phyloP scores from a whole-genome alignment of 35 echinoderm and acorn worm species.

The Heliocidaris tuberculata region DNA sequence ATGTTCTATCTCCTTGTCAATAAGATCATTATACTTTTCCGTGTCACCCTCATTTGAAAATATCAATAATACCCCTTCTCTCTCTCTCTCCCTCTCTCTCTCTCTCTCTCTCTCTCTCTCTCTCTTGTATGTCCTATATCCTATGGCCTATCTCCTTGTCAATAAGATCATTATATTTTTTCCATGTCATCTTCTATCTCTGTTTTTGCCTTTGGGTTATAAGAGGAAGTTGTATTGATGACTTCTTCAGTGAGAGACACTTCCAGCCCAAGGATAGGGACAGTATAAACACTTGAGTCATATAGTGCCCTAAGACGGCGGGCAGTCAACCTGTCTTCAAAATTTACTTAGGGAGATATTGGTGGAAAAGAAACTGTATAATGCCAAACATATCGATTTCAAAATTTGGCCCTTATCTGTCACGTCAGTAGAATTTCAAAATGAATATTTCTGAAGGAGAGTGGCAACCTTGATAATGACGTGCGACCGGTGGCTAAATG shows the following conservation, averaged over 20 bases:
- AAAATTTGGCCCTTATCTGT: too few species aligned
- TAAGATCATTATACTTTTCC: too few species aligned
- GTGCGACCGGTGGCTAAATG: too few species aligned
- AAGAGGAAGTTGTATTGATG: not conserved
- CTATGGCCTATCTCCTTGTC: not conserved
- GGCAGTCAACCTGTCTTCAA: not conserved
- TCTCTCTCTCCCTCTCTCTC: too few species aligned
- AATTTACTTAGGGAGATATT: not conserved
- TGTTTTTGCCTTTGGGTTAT: not conserved
- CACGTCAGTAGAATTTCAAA: too few species aligned
- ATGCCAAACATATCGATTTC: not conserved
- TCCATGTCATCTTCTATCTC: not conserved
- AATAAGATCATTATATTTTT: not conserved
- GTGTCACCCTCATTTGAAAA: too few species aligned
- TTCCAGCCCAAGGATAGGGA: not conserved
- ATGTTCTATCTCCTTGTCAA: too few species aligned
- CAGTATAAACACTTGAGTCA: constrained; percentile 34
- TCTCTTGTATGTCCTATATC: too few species aligned
- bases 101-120: too few species aligned
- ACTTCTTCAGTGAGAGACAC: not conserved
- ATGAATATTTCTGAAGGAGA: too few species aligned
- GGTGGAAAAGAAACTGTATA: not conserved
- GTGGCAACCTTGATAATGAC: too few species aligned
- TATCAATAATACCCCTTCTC: too few species aligned
- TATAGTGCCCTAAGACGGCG: not conserved